Evolutionary conservation across 64 coral and sea anemone species (phyloP).

Genomic region (Dendronephthya gigantea): DNA sequence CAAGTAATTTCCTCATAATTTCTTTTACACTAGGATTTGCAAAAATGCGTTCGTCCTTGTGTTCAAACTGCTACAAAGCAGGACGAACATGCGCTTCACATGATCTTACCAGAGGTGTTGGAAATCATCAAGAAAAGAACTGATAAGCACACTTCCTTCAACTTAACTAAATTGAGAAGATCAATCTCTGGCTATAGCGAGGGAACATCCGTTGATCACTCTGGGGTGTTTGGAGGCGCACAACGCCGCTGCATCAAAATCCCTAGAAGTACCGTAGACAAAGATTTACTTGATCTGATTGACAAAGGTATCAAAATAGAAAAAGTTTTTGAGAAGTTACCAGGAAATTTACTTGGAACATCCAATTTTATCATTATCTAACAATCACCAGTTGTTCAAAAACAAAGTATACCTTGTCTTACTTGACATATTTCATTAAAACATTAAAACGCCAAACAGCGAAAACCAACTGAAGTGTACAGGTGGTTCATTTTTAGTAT

Average conservation of each 20-base stretch:
- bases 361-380: too few relatives aligned
- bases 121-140: neutral
- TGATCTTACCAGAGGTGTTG: constrained; percentile 12
- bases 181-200: neutral
- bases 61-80: neutral
- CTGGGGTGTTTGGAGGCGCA: constrained; percentile 1
- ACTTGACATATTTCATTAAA: too few relatives aligned
- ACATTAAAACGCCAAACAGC: too few relatives aligned
- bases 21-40: neutral
- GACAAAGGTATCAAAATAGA: constrained; percentile 38
- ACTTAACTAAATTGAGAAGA: constrained; percentile 22
- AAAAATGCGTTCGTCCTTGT: neutral
- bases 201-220: constrained; percentile 24
- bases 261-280: neutral
- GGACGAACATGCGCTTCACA: neutral
- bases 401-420: too few relatives aligned
- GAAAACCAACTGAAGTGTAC: too few relatives aligned
- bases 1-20: too few relatives aligned
- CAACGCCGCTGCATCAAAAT: constrained; percentile 24
- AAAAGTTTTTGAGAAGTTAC: too few relatives aligned
- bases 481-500: too few relatives aligned
- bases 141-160: neutral
- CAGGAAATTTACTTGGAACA: too few relatives aligned
- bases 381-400: too few relatives aligned
- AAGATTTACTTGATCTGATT: neutral